These are phyloP conservation scores for Pelodiscus sinensis DNA, from an alignment of 2,113 vertebrate species.

Conservation along the genomic window DNA sequence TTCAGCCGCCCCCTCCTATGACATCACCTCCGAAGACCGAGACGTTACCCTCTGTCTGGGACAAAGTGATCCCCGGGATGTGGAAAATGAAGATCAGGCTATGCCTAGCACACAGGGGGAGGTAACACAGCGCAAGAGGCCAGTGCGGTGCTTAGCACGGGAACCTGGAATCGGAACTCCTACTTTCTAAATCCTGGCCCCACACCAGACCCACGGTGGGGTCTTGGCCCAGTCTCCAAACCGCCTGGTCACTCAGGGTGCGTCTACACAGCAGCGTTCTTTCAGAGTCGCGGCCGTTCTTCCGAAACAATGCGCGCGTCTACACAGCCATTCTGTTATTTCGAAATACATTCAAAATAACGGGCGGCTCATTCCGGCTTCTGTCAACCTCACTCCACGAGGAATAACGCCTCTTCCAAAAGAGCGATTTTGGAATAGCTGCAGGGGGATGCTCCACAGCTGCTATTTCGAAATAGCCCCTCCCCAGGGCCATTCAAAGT, in stretches of 20 bases:
- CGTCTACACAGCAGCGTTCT: too few relatives aligned
- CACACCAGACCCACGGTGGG: neutral
- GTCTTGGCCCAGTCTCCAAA: neutral
- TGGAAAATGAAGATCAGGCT: constrained; percentile 28
- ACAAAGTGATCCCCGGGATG: neutral
- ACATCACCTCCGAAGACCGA: neutral
- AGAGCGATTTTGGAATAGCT: too few relatives aligned
- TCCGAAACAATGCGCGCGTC: too few relatives aligned
- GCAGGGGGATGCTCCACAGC: too few relatives aligned
- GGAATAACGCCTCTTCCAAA: too few relatives aligned
- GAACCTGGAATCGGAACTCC: neutral
- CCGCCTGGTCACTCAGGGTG: neutral
- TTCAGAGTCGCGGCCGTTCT: too few relatives aligned
- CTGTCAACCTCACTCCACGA: too few relatives aligned
- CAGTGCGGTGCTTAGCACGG: neutral
- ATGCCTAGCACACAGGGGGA: constrained; percentile 11
- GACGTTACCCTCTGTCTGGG: neutral
- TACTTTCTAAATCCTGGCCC: constrained; percentile 11
- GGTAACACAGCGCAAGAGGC: neutral
- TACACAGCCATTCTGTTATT: too few relatives aligned
- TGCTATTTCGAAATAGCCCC: too few relatives aligned
- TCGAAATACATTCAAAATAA: too few relatives aligned
- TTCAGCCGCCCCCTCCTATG: neutral
- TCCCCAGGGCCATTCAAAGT: too few relatives aligned
- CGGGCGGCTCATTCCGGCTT: too few relatives aligned